Evolutionary conservation across 2,888 invertebrate species (phyloP).

Genomic region (Scaptomyza cyrtandrae): DNA sequence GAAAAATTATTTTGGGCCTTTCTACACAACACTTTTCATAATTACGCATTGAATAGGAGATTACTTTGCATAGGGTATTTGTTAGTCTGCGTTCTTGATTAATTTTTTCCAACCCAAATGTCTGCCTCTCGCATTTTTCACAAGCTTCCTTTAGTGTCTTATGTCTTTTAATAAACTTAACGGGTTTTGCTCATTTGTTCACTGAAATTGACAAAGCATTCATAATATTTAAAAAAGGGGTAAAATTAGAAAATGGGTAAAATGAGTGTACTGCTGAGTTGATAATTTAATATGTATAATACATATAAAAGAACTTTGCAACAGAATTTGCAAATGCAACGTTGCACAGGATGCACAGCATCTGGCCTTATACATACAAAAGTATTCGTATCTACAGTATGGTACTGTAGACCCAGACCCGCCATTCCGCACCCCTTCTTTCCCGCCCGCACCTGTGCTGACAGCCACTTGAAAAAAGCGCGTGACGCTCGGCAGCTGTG

Average conservation of each 20-base stretch:
- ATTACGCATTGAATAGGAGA: background rate
- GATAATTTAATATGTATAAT: background rate
- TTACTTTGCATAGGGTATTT: conserved; percentile 10
- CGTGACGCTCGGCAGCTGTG: conserved; percentile 76
- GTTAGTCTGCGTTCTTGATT: background rate
- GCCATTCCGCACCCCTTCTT: background rate
- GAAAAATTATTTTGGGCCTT: background rate
- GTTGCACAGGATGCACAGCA: conserved; percentile 36
- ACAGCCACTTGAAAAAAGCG: conserved; percentile 71
- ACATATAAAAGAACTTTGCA: conserved; percentile 35
- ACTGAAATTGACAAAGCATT: conserved; percentile 42
- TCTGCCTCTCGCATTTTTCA: conserved; percentile 46
- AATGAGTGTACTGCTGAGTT: background rate
- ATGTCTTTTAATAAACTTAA: conserved; percentile 70
- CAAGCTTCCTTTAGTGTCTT: conserved; percentile 51
- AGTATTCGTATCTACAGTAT: background rate
- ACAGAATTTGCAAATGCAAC: conserved; percentile 39
- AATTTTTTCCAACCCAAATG: conserved; percentile 1
- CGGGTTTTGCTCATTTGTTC: conserved; percentile 62
- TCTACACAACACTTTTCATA: background rate
- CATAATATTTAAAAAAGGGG: conserved; percentile 44
- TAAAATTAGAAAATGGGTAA: conserved; percentile 6
- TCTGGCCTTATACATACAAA: background rate
- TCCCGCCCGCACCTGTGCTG: conserved; percentile 13
- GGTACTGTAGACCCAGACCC: background rate